A percentile compares a stretch with the other conserved stretches of the same genome.
These are phyloP conservation scores for Athene noctua DNA, from an alignment of 2,113 vertebrate species.

Conservation along the genomic window DNA sequence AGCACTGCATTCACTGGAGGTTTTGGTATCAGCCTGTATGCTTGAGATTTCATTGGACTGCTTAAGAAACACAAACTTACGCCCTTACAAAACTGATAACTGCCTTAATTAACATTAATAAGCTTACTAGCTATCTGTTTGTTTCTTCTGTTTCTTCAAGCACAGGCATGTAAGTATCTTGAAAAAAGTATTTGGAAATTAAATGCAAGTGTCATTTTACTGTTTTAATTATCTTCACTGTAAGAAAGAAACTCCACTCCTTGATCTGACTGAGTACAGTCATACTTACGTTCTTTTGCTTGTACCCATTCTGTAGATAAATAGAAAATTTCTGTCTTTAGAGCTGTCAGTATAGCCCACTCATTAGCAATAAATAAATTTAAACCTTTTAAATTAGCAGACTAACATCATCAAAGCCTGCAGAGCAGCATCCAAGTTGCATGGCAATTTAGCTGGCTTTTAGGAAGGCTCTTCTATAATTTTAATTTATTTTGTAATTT, in stretches of 20 bases:
- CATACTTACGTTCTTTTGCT: not conserved
- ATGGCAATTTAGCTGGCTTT: not conserved
- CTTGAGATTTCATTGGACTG: not conserved
- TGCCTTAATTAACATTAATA: not conserved
- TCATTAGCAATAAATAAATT: slow-evolving; percentile 7
- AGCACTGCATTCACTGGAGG: not conserved
- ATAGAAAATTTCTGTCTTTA: not conserved
- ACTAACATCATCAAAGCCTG: not conserved
- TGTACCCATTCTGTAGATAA: not conserved
- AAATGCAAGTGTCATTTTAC: not conserved
- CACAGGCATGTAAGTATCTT: not conserved
- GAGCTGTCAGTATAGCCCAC: not conserved
- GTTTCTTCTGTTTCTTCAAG: not conserved
- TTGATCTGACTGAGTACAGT: not conserved
- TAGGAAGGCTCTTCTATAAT: not conserved
- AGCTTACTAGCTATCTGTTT: not conserved
- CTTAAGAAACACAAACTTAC: not conserved
- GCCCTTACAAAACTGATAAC: not conserved
- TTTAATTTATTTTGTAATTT: not conserved
- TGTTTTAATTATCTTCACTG: not conserved
- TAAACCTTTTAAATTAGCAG: slow-evolving; percentile 1
- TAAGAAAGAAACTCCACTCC: not conserved
- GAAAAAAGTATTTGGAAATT: not conserved
- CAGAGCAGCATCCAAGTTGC: not conserved
- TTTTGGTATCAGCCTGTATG: not conserved